Evolutionary conservation across 2,888 invertebrate species (phyloP).

Genomic region (Ectobius pallidus): DNA sequence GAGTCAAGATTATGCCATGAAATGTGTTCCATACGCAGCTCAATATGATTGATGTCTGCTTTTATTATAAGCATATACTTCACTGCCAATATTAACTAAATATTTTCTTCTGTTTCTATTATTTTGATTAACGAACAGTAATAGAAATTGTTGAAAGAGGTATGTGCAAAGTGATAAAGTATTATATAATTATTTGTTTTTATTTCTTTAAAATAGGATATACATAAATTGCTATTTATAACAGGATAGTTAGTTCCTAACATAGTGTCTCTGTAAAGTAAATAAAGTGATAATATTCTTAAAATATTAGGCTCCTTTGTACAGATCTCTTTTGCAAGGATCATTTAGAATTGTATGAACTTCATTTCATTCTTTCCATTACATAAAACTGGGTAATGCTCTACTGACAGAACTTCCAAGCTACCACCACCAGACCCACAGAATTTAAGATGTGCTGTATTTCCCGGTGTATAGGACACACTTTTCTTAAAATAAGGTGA

Average conservation of each 20-base stretch:
- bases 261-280: neutral
- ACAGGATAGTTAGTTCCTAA: neutral
- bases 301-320: neutral
- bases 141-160: slow-evolving; percentile 1
- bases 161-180: slow-evolving; percentile 31
- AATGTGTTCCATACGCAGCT: slow-evolving; percentile 4
- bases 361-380: no score
- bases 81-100: slow-evolving; percentile 26
- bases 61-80: slow-evolving; percentile 20
- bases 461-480: no score
- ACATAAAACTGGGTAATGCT: no score
- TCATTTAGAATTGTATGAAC: no score
- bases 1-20: neutral
- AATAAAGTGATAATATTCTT: slow-evolving; percentile 14
- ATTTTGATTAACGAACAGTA: slow-evolving; percentile 6
- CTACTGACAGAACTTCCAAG: no score
- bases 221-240: slow-evolving; percentile 13
- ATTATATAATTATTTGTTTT: slow-evolving; percentile 24
- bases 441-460: no score
- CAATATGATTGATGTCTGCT: neutral
- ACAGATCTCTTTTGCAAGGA: neutral
- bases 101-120: slow-evolving; percentile 14
- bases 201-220: slow-evolving; percentile 9
- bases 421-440: no score
- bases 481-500: no score